Evolutionary conservation across 2,888 invertebrate genomes (phyloP).

Genomic region (Parochlus steinenii): DNA sequence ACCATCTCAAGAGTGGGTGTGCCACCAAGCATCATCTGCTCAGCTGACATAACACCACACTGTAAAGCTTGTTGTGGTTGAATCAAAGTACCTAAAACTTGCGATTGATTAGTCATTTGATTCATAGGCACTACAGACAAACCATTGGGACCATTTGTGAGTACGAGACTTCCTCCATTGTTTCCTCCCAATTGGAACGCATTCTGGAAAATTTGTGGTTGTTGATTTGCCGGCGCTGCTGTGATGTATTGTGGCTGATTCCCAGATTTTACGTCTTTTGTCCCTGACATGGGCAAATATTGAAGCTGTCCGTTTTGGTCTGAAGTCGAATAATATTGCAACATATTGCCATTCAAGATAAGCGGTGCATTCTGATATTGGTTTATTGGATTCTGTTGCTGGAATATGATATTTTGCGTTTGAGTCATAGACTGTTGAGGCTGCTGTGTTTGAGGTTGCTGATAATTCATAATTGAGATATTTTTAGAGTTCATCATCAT

Average conservation of each 20-base stretch:
- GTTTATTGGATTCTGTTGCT: slow-evolving; percentile 34
- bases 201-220: slow-evolving; percentile 37
- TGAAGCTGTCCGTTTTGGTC: slow-evolving; percentile 13
- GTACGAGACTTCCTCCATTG: slow-evolving; percentile 39
- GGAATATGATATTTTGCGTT: slow-evolving; percentile 11
- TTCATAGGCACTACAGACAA: slow-evolving; percentile 40
- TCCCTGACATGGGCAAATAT: slow-evolving; percentile 57
- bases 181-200: slow-evolving; percentile 43
- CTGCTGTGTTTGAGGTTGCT: background rate
- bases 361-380: slow-evolving; percentile 30
- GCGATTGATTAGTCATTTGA: slow-evolving; percentile 32
- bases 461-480: slow-evolving; percentile 9
- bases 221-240: too few species aligned
- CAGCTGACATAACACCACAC: slow-evolving; percentile 33
- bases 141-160: slow-evolving; percentile 35
- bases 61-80: slow-evolving; percentile 38
- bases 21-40: slow-evolving; percentile 44
- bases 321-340: slow-evolving; percentile 25
- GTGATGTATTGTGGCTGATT: slow-evolving; percentile 37
- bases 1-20: slow-evolving; percentile 47
- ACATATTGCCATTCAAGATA: slow-evolving; percentile 19
- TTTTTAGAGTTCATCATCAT: slow-evolving; percentile 10
- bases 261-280: slow-evolving; percentile 42
- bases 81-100: slow-evolving; percentile 39
- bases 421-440: background rate